Base-by-base conservation (phyloP, 1,140 invertebrate species). In the Heliconius congener region DNA sequence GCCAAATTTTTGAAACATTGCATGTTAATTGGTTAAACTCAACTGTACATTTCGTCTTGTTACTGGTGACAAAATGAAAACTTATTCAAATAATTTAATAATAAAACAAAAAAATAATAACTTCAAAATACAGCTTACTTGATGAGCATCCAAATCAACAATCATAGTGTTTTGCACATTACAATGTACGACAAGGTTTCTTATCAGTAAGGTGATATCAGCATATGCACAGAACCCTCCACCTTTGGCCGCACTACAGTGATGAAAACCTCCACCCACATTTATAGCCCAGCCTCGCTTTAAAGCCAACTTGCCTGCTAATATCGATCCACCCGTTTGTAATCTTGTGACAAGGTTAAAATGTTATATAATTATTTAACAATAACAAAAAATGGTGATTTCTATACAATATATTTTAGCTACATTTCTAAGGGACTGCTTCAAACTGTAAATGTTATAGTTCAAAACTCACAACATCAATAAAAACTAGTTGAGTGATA, bases 181-280 rank as follows among this genome's bases (percentile, higher is more conserved):
- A 13, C 90, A 88, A 78, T 96, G 94, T 84, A 95, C 90, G 19
- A 96, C 91, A 6, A 98, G 87, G 85, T 96, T 96, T 73, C 96
- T 94, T 18, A 98, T 95, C 0, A 97, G 92, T 57, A 98, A 89
- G 1, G 97, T 97, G 52, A 99, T 98, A 90, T 98, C 98, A 11
- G 98, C 98, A 93, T 98, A 98, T 1, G 97, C 96, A 95, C 98
- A 98, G 93, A 99, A 99, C 4, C 98, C 98, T 8, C 97, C 97
- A 3, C 98, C 98, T 80, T 94, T 94, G 52, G 96, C 92, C 5
- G 95, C 94, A 79, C 96, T 96, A 90, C 97, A 98, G 89, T 98
- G 98, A 92, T 98, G 97, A 89, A 98, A 98, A 4, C 98, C 98
- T 52, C 98, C 98, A 6, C 98, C 98, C n/a, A 99, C 95, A 91